A percentile compares a stretch with the other conserved stretches of the same genome.
Evolutionary conservation across 2,113 vertebrate genomes (phyloP).

Genomic region (Hoplias malabaricus): DNA sequence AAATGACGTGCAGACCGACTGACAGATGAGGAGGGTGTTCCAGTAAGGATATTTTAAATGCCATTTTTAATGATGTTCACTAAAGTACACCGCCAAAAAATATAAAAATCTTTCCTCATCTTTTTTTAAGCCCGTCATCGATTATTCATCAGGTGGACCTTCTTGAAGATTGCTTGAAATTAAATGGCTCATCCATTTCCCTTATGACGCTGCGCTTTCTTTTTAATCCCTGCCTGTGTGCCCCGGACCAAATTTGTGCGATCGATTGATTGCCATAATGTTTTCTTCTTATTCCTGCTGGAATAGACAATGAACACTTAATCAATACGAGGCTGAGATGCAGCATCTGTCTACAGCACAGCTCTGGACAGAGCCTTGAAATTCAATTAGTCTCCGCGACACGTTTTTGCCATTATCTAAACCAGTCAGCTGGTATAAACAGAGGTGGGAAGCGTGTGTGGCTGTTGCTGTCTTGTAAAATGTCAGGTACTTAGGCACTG

Average conservation of each 20-base stretch:
- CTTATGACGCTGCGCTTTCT: constrained; percentile 37
- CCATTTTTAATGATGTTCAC: neutral
- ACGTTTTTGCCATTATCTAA: constrained; percentile 48
- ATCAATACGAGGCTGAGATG: constrained; percentile 46
- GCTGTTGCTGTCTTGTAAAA: constrained; percentile 27
- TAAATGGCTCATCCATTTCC: constrained; percentile 37
- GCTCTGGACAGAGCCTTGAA: constrained; percentile 26
- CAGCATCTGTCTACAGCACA: constrained; percentile 27
- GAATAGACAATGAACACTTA: constrained; percentile 48
- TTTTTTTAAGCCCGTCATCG: constrained; percentile 5
- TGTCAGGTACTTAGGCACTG: constrained; percentile 33
- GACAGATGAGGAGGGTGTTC: neutral
- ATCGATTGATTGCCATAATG: constrained; percentile 49
- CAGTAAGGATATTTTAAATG: neutral
- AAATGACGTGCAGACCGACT: neutral
- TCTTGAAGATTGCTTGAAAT: constrained; percentile 30
- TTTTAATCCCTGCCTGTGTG: constrained; percentile 35
- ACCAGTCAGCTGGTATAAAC: constrained; percentile 21
- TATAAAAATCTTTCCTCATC: neutral
- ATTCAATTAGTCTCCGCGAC: constrained; percentile 49
- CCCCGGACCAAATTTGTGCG: constrained; percentile 34
- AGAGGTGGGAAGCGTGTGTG: neutral
- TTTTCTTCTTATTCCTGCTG: constrained; percentile 47
- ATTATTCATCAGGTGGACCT: constrained; percentile 37
- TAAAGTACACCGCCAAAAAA: neutral